Conservation (phyloP, 2,113 vertebrate species). For the Urocynchramus pylzowi region DNA sequence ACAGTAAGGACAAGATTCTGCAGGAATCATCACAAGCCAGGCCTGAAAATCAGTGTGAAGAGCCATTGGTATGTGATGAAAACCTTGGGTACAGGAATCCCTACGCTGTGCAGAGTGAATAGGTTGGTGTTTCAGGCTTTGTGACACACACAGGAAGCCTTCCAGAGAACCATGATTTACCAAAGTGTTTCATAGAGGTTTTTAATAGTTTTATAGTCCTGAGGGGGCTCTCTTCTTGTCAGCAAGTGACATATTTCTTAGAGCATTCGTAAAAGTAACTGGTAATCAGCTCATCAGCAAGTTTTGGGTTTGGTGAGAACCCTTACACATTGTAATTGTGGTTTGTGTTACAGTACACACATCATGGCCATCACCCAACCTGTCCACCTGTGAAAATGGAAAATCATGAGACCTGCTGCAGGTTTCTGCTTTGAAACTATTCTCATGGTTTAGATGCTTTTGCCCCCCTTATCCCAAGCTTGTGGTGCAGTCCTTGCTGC, state of each 20-base stretch:
- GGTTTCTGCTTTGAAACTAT: neutral
- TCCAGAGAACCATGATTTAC: neutral
- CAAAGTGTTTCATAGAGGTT: neutral
- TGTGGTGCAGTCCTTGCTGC: neutral
- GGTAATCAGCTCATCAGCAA: constrained; percentile 15
- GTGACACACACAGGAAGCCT: neutral
- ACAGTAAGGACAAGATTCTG: neutral
- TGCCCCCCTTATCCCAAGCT: neutral
- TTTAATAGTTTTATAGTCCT: neutral
- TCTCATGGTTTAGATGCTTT: neutral
- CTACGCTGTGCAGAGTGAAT: rapidly evolving
- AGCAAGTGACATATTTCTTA: neutral
- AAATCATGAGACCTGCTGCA: neutral
- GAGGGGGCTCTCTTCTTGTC: neutral
- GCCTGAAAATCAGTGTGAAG: neutral
- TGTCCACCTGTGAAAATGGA: neutral
- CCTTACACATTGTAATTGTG: neutral
- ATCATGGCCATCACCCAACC: neutral
- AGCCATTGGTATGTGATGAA: rapidly evolving
- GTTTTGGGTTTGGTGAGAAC: constrained; percentile 25
- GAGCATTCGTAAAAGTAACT: neutral
- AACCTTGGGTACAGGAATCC: neutral
- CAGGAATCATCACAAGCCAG: neutral
- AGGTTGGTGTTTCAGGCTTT: neutral
- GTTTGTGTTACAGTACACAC: constrained; percentile 15